Percentiles rank a stretch among this genome's conserved stretches.
Evolutionary conservation across 2,113 vertebrate genomes (phyloP).

Genomic region (Anas platyrhynchos): DNA sequence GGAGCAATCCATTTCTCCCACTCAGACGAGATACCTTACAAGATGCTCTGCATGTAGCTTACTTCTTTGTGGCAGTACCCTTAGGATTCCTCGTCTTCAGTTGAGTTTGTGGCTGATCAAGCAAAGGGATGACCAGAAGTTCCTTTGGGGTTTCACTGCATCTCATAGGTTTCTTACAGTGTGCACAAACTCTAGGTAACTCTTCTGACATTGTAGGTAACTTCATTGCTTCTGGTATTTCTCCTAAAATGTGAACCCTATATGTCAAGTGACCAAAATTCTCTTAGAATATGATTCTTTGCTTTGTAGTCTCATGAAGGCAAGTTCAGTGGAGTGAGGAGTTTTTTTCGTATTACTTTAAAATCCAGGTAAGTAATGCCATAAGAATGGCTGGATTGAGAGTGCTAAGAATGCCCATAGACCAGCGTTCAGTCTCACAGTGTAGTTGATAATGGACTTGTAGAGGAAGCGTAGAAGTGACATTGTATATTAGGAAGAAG

Average conservation of each 20-base stretch:
- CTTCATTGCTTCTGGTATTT: constrained; percentile 8
- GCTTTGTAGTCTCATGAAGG: background rate
- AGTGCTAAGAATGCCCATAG: background rate
- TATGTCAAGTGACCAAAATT: background rate
- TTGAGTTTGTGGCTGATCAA: constrained; percentile 3
- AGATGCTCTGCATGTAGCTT: background rate
- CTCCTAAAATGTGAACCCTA: background rate
- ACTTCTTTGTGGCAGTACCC: background rate
- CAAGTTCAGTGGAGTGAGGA: background rate
- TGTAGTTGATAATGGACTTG: accelerated
- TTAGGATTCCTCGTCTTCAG: background rate
- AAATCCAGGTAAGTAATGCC: background rate
- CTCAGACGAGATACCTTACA: background rate
- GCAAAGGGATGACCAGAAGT: background rate
- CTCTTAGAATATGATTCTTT: background rate
- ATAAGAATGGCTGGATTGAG: background rate
- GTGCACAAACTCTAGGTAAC: background rate
- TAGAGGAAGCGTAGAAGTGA: background rate
- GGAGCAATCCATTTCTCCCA: background rate
- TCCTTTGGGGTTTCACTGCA: constrained; percentile 9
- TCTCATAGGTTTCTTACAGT: background rate
- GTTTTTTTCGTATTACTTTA: background rate
- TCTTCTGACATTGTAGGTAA: constrained; percentile 9
- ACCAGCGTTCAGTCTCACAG: background rate
- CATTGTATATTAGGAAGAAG: background rate